Evolutionary conservation across 2,888 invertebrate genomes (phyloP).

Genomic region (Timandra comae): DNA sequence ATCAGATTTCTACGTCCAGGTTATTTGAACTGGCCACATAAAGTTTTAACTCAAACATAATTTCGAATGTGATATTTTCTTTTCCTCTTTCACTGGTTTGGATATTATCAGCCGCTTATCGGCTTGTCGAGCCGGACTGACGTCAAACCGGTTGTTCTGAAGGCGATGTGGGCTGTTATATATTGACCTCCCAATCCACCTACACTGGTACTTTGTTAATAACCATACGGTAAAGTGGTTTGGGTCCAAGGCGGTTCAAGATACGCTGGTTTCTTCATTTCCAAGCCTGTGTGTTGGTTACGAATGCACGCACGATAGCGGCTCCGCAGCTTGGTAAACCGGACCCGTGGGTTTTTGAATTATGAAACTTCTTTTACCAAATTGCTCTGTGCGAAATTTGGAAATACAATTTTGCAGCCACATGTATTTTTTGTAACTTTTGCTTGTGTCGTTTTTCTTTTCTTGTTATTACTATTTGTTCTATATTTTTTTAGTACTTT

Average conservation of each 20-base stretch:
- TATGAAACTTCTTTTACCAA: constrained; percentile 15
- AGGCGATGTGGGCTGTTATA: constrained; percentile 37
- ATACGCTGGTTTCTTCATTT: too few species aligned
- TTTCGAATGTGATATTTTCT: constrained; percentile 13
- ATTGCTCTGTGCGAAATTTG: constrained; percentile 8
- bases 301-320: too few species aligned
- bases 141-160: constrained; percentile 60
- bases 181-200: constrained; percentile 19
- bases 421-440: too few species aligned
- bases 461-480: too few species aligned
- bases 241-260: neutral
- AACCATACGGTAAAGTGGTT: constrained; percentile 2
- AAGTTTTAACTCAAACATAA: constrained; percentile 10
- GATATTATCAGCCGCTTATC: constrained; percentile 49
- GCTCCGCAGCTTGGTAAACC: too few species aligned
- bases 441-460: too few species aligned
- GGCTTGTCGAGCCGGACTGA: constrained; percentile 40
- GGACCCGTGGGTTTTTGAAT: constrained; percentile 23
- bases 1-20: too few species aligned
- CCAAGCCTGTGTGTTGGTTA: too few species aligned
- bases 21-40: too few species aligned
- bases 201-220: constrained; percentile 2
- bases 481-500: too few species aligned
- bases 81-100: constrained; percentile 21
- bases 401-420: constrained; percentile 4